Conservation (phyloP, 2,113 vertebrate genomes). For the Calcarius ornatus region DNA sequence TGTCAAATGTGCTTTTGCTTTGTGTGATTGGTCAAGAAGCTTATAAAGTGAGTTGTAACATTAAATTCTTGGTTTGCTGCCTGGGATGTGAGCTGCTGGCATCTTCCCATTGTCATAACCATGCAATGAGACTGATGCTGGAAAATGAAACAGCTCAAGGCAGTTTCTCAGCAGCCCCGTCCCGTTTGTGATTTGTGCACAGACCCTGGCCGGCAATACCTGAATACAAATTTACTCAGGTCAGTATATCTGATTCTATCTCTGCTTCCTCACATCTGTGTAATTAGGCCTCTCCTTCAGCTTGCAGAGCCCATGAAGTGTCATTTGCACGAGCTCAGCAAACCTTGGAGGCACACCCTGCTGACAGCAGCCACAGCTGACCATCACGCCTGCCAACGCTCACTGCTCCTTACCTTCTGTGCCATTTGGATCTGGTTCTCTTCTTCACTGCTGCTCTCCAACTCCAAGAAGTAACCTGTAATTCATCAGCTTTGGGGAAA, state of each 20-base stretch:
- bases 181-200: no score
- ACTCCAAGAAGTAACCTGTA: conserved; percentile 9
- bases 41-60: no score
- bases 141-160: no score
- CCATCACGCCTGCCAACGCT: neutral
- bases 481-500: conserved; percentile 30
- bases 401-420: neutral
- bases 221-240: neutral
- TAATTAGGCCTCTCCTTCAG: neutral
- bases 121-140: no score
- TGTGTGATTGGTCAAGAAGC: no score
- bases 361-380: neutral
- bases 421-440: neutral
- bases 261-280: neutral
- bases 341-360: neutral
- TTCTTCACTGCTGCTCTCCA: neutral
- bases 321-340: neutral
- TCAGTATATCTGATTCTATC: neutral
- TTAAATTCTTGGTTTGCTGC: no score
- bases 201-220: no score
- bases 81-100: no score
- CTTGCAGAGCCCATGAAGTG: neutral
- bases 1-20: no score
- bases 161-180: no score
- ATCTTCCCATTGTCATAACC: no score